Evolutionary conservation across 2,797 vertebrate species (phyloP).

Genomic region (Chelon labrosus): DNA sequence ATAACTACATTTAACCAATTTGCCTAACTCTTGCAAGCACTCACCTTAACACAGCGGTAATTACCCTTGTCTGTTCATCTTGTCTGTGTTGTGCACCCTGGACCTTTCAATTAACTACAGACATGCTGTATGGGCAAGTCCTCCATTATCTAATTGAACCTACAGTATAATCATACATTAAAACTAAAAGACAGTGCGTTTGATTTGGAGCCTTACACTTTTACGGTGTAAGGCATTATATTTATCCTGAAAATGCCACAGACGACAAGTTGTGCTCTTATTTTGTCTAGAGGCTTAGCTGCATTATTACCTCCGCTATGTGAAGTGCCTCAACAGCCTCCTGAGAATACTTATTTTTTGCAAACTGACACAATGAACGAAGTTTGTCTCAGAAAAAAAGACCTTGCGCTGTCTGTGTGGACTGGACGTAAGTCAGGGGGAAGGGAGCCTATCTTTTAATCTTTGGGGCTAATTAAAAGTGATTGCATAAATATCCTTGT

Average conservation of each 20-base stretch:
- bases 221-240: slow-evolving; percentile 19
- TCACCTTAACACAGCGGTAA: slow-evolving; percentile 36
- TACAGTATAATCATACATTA: slow-evolving; percentile 9
- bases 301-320: slow-evolving; percentile 42
- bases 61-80: slow-evolving; percentile 58
- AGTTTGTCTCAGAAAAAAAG: slow-evolving; percentile 31
- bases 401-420: slow-evolving; percentile 34
- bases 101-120: slow-evolving; percentile 62
- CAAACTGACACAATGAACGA: slow-evolving; percentile 12
- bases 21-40: not conserved
- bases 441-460: slow-evolving; percentile 58
- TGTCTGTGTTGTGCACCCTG: slow-evolving; percentile 60
- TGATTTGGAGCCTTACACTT: slow-evolving; percentile 14
- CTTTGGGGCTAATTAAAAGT: slow-evolving; percentile 72
- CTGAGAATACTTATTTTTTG: slow-evolving; percentile 33
- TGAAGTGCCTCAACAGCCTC: slow-evolving; percentile 29
- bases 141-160: slow-evolving; percentile 55
- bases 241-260: slow-evolving; percentile 32
- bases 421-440: slow-evolving; percentile 37
- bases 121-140: slow-evolving; percentile 43
- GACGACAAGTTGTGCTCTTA: slow-evolving; percentile 33
- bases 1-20: slow-evolving; percentile 58
- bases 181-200: slow-evolving; percentile 41
- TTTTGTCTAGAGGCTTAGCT: slow-evolving; percentile 38
- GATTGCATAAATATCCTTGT: slow-evolving; percentile 67